These are phyloP conservation scores for Scaeva pyrastri DNA, from an alignment of 2,888 invertebrate species.

Conservation along the genomic window DNA sequence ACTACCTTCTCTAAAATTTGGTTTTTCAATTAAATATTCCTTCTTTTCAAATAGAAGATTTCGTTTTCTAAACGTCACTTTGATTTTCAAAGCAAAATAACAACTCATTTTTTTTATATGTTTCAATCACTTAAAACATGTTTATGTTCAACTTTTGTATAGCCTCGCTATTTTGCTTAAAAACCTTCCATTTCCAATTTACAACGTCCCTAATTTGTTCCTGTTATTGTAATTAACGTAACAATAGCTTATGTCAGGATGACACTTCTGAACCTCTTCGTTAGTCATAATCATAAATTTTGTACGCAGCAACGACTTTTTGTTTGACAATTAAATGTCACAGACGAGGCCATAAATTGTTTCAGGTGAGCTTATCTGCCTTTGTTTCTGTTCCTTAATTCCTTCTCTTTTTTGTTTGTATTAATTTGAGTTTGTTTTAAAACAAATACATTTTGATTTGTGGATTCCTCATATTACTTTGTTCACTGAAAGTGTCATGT, in stretches of 20 bases:
- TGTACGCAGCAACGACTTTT: slow-evolving; percentile 44
- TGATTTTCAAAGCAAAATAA: no score
- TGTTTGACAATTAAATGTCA: slow-evolving; percentile 45
- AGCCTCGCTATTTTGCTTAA: no score
- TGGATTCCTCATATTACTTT: slow-evolving; percentile 24
- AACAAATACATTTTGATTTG: slow-evolving; percentile 30
- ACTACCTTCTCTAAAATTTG: no score
- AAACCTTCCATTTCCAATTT: no score
- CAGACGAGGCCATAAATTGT: slow-evolving; percentile 1
- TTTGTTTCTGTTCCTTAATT: slow-evolving; percentile 24
- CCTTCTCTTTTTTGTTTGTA: neutral
- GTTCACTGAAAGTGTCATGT: slow-evolving; percentile 61
- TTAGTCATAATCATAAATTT: slow-evolving; percentile 61
- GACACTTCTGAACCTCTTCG: neutral
- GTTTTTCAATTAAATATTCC: no score
- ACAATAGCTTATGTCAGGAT: slow-evolving; percentile 41
- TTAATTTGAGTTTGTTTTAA: neutral
- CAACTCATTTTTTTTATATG: no score
- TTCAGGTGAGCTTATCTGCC: slow-evolving; percentile 31
- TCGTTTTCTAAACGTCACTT: no score
- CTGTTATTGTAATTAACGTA: slow-evolving; percentile 26
- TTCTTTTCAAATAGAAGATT: no score
- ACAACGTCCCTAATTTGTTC: neutral
- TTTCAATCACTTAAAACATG: no score
- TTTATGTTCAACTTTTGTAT: no score